These are phyloP conservation scores for Pogonomyrmex californicus DNA, from an alignment of 1,140 invertebrate species.

Conservation along the genomic window DNA sequence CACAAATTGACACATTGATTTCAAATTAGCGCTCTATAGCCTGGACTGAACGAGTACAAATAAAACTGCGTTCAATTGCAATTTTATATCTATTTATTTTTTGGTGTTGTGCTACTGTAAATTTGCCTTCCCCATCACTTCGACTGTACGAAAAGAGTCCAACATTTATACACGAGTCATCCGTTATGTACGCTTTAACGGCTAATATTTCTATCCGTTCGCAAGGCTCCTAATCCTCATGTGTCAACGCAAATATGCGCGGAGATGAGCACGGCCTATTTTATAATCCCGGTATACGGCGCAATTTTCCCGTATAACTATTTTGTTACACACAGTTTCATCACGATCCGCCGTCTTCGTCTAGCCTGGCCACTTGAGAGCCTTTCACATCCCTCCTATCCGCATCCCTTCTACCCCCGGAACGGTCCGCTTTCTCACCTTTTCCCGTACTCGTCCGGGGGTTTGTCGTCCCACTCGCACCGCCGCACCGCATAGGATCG, in stretches of 20 bases:
- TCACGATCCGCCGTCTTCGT: slow-evolving; percentile 28
- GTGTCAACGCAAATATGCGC: slow-evolving; percentile 2
- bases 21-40: slow-evolving; percentile 1
- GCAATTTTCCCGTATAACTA: slow-evolving; percentile 39
- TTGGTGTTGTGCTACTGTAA: background rate
- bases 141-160: background rate
- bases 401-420: background rate
- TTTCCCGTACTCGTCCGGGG: slow-evolving; percentile 12
- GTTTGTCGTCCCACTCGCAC: slow-evolving; percentile 22
- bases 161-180: background rate
- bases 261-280: background rate
- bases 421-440: background rate
- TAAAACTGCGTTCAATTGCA: background rate
- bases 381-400: slow-evolving; percentile 15
- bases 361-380: slow-evolving; percentile 19
- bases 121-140: background rate
- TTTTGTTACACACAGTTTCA: slow-evolving; percentile 49
- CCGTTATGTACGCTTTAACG: background rate
- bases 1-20: background rate
- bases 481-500: slow-evolving; percentile 59
- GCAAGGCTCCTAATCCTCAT: background rate
- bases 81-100: background rate
- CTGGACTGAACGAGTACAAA: background rate
- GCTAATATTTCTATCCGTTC: slow-evolving; percentile 29
- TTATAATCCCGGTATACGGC: slow-evolving; percentile 38